These are phyloP conservation scores for Lacerta bilineata DNA, from an alignment of 2,797 vertebrate genomes.

Conservation along the genomic window DNA sequence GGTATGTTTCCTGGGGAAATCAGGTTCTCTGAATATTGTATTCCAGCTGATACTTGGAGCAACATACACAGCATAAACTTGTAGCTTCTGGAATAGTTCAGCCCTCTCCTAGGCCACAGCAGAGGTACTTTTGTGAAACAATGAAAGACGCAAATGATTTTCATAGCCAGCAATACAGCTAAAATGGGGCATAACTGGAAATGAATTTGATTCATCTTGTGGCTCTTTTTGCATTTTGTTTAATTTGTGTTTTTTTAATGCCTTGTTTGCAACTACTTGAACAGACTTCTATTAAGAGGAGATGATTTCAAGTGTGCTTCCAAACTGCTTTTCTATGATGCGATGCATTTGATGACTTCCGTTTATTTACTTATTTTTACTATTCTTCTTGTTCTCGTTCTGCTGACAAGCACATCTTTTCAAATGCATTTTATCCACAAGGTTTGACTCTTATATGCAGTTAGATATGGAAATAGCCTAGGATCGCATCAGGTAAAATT, in stretches of 20 bases:
- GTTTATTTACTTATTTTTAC: background rate
- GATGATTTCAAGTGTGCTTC: background rate
- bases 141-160: background rate
- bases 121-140: background rate
- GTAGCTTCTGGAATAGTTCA: background rate
- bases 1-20: background rate
- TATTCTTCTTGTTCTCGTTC: background rate
- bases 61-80: background rate
- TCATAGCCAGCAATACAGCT: background rate
- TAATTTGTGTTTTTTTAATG: background rate
- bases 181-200: background rate
- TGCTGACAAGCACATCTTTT: slow-evolving; percentile 7
- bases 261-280: background rate
- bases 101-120: background rate
- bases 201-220: background rate
- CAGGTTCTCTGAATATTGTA: background rate
- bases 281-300: background rate
- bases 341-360: background rate
- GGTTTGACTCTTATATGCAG: background rate
- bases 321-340: background rate
- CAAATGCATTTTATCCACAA: slow-evolving; percentile 4
- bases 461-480: slow-evolving; percentile 9
- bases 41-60: background rate
- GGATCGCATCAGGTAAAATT: background rate
- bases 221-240: background rate